Percentiles rank a stretch among this genome's conserved stretches.
phyloP scores from a whole-genome alignment of 2,888 invertebrate species.

The Caenorhabditis becei region DNA sequence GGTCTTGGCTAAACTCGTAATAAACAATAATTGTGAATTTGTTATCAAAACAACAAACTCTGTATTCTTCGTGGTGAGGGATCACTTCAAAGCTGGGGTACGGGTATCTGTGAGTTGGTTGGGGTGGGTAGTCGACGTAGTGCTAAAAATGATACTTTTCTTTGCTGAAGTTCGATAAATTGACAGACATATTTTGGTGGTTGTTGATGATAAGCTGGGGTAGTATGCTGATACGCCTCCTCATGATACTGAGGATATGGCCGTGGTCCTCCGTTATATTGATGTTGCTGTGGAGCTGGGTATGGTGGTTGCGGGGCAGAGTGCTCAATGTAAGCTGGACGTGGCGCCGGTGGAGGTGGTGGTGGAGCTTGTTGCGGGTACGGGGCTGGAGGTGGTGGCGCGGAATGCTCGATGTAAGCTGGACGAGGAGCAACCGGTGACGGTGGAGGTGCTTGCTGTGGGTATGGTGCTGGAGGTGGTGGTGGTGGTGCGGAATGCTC shows the following conservation, averaged over 20 bases:
- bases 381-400: slow-evolving; percentile 31
- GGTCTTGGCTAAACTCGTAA: slow-evolving; percentile 19
- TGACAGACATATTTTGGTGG: slow-evolving; percentile 36
- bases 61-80: slow-evolving; percentile 42
- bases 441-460: slow-evolving; percentile 40
- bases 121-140: slow-evolving; percentile 39
- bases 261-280: slow-evolving; percentile 41
- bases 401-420: slow-evolving; percentile 22
- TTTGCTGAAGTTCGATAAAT: too few species aligned
- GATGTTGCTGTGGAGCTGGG: slow-evolving; percentile 27
- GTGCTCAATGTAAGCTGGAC: slow-evolving; percentile 20
- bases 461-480: slow-evolving; percentile 20
- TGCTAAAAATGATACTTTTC: slow-evolving; percentile 14
- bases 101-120: slow-evolving; percentile 32
- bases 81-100: slow-evolving; percentile 41
- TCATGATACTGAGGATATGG: slow-evolving; percentile 24
- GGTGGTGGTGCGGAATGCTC: slow-evolving; percentile 25
- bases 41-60: not conserved
- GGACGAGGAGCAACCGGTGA: slow-evolving; percentile 32
- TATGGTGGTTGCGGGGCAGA: slow-evolving; percentile 12
- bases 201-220: slow-evolving; percentile 21
- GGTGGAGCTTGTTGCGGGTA: not conserved
- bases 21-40: not conserved
- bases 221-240: slow-evolving; percentile 13
- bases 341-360: not conserved